Percentiles rank a stretch among this genome's conserved stretches.
phyloP scores from a whole-genome alignment of 2,113 vertebrate genomes.

The Calidris pugnax region DNA sequence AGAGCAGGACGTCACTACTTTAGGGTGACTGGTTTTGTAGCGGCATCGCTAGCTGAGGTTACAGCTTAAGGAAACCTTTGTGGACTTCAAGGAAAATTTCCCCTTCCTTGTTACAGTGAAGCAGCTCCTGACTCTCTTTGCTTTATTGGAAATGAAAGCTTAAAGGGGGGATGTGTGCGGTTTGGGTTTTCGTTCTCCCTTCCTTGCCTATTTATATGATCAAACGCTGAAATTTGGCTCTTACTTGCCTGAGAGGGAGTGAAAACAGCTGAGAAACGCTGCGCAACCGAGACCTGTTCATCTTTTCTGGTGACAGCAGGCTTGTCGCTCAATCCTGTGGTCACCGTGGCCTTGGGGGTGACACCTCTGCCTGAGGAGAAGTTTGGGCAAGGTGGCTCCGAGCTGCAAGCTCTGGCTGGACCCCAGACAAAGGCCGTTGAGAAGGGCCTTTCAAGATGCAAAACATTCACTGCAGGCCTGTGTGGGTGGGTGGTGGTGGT shows the following conservation, averaged over 20 bases:
- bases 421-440: background rate
- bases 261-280: background rate
- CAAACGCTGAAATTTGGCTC: background rate
- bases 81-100: background rate
- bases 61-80: background rate
- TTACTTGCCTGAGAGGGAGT: background rate
- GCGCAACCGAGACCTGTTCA: background rate
- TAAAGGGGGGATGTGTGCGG: background rate
- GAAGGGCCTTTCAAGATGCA: background rate
- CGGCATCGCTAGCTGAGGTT: background rate
- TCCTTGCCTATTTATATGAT: background rate
- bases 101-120: background rate
- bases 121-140: background rate
- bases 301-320: fast-evolving
- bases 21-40: background rate
- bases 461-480: background rate
- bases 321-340: background rate
- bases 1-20: background rate
- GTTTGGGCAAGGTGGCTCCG: background rate
- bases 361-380: background rate
- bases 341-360: fast-evolving
- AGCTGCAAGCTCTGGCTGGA: background rate
- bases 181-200: background rate
- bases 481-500: background rate
- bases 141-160: background rate